phyloP scores from a whole-genome alignment of 2,888 invertebrate genomes.

The Agonopterix subpropinquella region DNA sequence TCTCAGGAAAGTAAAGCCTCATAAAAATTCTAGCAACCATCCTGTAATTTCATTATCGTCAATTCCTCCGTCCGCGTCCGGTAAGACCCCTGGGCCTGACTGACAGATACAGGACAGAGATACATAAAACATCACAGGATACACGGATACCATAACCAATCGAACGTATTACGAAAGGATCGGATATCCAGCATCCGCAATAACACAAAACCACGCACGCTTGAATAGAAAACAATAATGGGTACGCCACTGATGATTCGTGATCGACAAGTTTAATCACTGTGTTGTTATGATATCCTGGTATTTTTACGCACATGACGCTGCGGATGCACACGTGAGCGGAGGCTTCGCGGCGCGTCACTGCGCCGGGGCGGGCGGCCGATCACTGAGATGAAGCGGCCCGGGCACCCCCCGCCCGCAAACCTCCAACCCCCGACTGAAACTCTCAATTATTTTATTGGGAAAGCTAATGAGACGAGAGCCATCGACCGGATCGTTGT shows the following conservation, averaged over 20 bases:
- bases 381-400: conserved; percentile 48
- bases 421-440: conserved; percentile 41
- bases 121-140: conserved; percentile 17
- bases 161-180: conserved; percentile 18
- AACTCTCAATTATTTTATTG: conserved; percentile 74
- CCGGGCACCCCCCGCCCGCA: conserved; percentile 35
- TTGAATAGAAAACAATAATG: conserved; percentile 11
- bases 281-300: conserved; percentile 33
- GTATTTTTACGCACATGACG: conserved; percentile 29
- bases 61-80: no score
- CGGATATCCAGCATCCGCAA: conserved; percentile 8
- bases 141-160: conserved; percentile 31
- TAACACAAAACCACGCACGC: conserved; percentile 15
- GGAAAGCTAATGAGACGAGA: conserved; percentile 71
- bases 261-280: conserved; percentile 24
- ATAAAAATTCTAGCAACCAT: no score
- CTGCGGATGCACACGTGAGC: conserved; percentile 12
- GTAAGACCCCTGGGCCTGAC: neutral
- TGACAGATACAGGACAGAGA: neutral
- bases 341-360: conserved; percentile 30
- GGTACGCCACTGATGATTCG: conserved; percentile 35
- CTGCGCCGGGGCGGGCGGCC: conserved; percentile 59
- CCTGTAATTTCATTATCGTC: no score
- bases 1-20: no score
- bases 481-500: conserved; percentile 45